These are phyloP conservation scores for Gnathonemus longibarbis DNA, from an alignment of 2,113 vertebrate genomes.

Conservation along the genomic window DNA sequence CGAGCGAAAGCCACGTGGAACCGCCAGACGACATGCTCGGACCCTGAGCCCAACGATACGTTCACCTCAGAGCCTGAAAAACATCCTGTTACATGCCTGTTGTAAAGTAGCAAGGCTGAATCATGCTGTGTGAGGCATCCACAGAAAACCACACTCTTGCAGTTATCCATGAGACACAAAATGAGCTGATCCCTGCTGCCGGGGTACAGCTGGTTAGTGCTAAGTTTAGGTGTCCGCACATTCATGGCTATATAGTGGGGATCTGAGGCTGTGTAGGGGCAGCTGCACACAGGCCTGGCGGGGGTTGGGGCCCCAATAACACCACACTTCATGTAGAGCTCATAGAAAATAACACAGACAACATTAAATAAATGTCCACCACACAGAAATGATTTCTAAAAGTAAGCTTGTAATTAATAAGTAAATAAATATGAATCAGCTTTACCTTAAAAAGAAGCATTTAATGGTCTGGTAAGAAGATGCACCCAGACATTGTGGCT, in stretches of 20 bases:
- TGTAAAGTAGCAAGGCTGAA: background rate
- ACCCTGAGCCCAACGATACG: background rate
- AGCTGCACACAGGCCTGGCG: constrained; percentile 14
- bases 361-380: background rate
- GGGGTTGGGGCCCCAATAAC: constrained; percentile 19
- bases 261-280: background rate
- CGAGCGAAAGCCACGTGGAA: background rate
- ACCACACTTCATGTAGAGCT: constrained; percentile 18
- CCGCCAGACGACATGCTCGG: background rate
- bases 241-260: background rate
- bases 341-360: background rate
- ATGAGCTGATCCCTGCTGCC: background rate
- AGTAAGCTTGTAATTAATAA: background rate
- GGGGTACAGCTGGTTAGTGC: background rate
- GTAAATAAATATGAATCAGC: background rate
- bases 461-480: background rate
- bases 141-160: background rate
- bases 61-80: background rate
- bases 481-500: background rate
- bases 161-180: background rate
- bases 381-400: background rate
- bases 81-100: background rate
- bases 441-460: background rate
- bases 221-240: background rate
- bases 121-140: background rate